A percentile compares a stretch with the other conserved stretches of the same genome.
Conservation (phyloP, 2,113 vertebrate species). For the Pomatostomus ruficeps region DNA sequence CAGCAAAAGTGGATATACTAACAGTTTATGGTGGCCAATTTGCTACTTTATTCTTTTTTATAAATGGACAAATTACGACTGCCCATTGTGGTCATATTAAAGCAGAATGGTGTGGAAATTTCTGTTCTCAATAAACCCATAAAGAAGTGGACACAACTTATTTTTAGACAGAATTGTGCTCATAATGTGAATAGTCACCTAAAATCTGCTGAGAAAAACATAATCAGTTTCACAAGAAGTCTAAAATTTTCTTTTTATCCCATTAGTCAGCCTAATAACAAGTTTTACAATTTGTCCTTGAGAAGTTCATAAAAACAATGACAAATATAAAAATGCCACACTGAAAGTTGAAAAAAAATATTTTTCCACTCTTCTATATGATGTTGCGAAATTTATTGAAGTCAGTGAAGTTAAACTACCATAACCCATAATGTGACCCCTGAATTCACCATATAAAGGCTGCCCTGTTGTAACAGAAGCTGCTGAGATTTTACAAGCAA, state of each 20-base stretch:
- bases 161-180: conserved; percentile 48
- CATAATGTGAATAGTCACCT: conserved; percentile 50
- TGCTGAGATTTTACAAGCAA: background rate
- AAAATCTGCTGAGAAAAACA: conserved; percentile 55
- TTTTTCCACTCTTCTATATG: conserved; percentile 27
- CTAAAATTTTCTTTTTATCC: conserved; percentile 51
- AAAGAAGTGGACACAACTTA: conserved; percentile 39
- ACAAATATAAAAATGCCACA: conserved; percentile 42
- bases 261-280: conserved; percentile 54
- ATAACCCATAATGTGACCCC: background rate
- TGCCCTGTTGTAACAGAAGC: background rate
- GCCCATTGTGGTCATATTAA: conserved; percentile 51
- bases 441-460: background rate
- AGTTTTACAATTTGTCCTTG: conserved; percentile 36
- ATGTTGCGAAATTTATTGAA: background rate
- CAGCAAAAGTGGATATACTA: conserved; percentile 52
- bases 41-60: conserved; percentile 42
- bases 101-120: conserved; percentile 56
- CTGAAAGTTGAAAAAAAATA: background rate
- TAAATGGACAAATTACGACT: conserved; percentile 39
- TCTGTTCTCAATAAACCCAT: conserved; percentile 50
- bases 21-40: conserved; percentile 39
- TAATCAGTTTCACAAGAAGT: conserved; percentile 44
- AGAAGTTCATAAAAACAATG: conserved; percentile 29
- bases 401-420: background rate